A percentile compares a stretch with the other conserved stretches of the same genome.
Conservation (phyloP, 2,888 invertebrate genomes). For the Drosophila multiciliata region DNA sequence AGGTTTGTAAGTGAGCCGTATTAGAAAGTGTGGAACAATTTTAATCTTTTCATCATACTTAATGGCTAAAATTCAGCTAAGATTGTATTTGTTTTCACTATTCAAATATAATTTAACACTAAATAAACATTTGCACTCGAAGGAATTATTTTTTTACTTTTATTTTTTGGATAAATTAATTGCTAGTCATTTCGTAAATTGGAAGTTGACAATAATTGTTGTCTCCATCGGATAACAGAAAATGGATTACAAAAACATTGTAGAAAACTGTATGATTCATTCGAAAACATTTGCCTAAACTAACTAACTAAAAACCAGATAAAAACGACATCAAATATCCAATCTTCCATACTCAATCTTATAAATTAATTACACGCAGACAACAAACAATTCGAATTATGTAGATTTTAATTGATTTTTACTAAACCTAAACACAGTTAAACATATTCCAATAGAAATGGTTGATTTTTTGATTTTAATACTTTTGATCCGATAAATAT, state of each 20-base stretch:
- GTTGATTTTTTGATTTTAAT: conserved; percentile 64
- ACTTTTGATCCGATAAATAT: conserved; percentile 65
- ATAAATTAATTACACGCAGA: conserved; percentile 22
- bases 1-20: conserved; percentile 19
- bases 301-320: conserved; percentile 53
- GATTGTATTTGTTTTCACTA: conserved; percentile 30
- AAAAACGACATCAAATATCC: conserved; percentile 23
- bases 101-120: conserved; percentile 36
- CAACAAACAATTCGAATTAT: conserved; percentile 29
- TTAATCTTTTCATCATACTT: conserved; percentile 37
- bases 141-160: conserved; percentile 33
- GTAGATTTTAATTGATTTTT: conserved; percentile 36
- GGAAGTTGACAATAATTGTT: conserved; percentile 21
- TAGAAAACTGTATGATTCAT: conserved; percentile 34
- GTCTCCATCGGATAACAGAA: conserved; percentile 19
- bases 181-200: conserved; percentile 27
- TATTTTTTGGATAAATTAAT: conserved; percentile 26
- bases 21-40: conserved; percentile 38
- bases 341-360: conserved; percentile 4
- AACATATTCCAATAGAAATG: conserved; percentile 30
- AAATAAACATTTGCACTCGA: conserved; percentile 69
- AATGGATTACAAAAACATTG: conserved; percentile 34
- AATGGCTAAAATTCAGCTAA: conserved; percentile 72
- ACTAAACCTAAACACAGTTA: conserved; percentile 44
- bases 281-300: conserved; percentile 42